These are phyloP conservation scores for Paedocypris sp. DNA, from an alignment of 2,113 vertebrate genomes.

Conservation along the genomic window DNA sequence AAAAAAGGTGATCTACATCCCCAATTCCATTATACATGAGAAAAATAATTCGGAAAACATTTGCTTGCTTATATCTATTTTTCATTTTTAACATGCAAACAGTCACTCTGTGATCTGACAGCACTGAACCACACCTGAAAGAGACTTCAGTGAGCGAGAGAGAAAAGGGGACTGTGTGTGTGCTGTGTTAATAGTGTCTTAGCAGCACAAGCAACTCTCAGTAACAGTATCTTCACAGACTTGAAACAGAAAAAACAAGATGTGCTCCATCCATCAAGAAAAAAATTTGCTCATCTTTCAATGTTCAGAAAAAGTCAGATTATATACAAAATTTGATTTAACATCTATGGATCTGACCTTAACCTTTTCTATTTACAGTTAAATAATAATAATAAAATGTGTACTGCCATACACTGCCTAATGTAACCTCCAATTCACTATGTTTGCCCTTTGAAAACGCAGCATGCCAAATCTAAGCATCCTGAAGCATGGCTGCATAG, in stretches of 20 bases:
- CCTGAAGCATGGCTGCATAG: constrained; percentile 13
- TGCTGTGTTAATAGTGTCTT: constrained; percentile 22
- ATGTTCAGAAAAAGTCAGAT: not conserved
- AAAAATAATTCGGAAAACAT: constrained; percentile 47
- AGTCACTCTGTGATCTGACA: constrained; percentile 69
- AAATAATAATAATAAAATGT: constrained; percentile 8
- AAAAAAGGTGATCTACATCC: constrained; percentile 42
- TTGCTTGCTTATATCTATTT: constrained; percentile 51
- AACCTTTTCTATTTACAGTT: constrained; percentile 9
- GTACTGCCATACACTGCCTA: not conserved
- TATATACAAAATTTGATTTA: constrained; percentile 3
- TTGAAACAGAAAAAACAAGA: not conserved
- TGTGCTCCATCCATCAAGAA: not conserved
- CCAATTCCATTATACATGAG: constrained; percentile 35
- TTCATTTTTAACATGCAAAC: constrained; percentile 72
- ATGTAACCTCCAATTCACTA: not conserved
- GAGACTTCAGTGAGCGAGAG: constrained; percentile 24
- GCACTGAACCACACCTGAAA: constrained; percentile 61
- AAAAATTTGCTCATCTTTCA: not conserved
- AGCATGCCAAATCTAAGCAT: not conserved
- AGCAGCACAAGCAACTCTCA: constrained; percentile 33
- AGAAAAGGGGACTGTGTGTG: constrained; percentile 4
- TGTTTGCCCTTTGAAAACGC: not conserved
- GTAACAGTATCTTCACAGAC: constrained; percentile 22
- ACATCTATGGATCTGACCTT: not conserved